phyloP scores from a whole-genome alignment of 2,888 invertebrate genomes.

The Xestia c-nigrum region DNA sequence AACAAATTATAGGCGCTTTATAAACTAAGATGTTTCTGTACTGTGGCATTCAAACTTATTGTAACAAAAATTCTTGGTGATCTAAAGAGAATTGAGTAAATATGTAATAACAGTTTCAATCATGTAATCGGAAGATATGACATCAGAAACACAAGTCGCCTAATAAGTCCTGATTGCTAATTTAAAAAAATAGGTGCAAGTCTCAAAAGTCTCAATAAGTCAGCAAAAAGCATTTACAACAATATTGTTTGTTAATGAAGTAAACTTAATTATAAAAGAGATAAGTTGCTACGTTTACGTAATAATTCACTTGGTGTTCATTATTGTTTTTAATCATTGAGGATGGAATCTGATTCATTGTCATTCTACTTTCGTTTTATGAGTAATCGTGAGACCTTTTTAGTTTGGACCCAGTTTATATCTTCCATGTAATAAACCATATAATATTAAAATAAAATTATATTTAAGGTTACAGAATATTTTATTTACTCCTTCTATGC shows the following conservation, averaged over 20 bases:
- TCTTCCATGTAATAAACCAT: conserved; percentile 83
- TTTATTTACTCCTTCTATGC: conserved; percentile 64
- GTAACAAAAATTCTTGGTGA: conserved; percentile 17
- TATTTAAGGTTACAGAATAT: conserved; percentile 82
- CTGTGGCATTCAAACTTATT: conserved; percentile 18
- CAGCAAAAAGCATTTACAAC: conserved; percentile 71
- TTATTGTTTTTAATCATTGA: conserved; percentile 76
- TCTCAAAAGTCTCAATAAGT: conserved; percentile 80
- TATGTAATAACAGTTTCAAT: conserved; percentile 32
- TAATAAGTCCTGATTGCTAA: conserved; percentile 30
- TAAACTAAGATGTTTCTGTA: conserved; percentile 56
- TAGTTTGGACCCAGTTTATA: conserved; percentile 81
- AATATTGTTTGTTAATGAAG: conserved; percentile 63
- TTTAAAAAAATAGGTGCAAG: conserved; percentile 80
- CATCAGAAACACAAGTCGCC: conserved; percentile 20
- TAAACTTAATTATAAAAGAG: conserved; percentile 58
- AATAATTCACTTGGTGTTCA: conserved; percentile 71
- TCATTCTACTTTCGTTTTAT: conserved; percentile 74
- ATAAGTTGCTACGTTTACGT: conserved; percentile 57
- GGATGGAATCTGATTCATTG: conserved; percentile 84
- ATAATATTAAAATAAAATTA: conserved; percentile 83
- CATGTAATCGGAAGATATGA: conserved; percentile 35
- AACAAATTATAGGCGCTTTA: conserved; percentile 46
- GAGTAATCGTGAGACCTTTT: conserved; percentile 80
- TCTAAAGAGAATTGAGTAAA: conserved; percentile 10